Evolutionary conservation across 1,140 invertebrate genomes (phyloP).

Genomic region (Heterodera carotae): DNA sequence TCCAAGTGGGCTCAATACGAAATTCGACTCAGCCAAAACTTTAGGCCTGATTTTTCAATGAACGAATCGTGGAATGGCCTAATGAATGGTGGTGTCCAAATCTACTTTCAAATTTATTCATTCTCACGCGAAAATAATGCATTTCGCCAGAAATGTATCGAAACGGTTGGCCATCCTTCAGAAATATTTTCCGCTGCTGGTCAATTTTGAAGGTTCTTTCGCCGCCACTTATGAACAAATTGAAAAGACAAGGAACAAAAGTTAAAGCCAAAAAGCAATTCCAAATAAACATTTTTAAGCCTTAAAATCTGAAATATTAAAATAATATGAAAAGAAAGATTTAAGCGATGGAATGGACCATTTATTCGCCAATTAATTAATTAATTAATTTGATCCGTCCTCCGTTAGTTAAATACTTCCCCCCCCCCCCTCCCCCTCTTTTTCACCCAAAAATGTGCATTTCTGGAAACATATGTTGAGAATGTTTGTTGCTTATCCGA

Average conservation of each 20-base stretch:
- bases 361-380: not conserved
- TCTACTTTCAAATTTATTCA: too few relatives aligned
- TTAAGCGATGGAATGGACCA: slow-evolving; percentile 7
- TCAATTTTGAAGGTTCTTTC: slow-evolving; percentile 61
- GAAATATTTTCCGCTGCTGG: slow-evolving; percentile 76
- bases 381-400: too few relatives aligned
- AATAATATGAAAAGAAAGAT: slow-evolving; percentile 5
- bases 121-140: slow-evolving; percentile 80
- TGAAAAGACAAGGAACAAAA: not conserved
- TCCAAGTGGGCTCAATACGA: too few relatives aligned
- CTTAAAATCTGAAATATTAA: not conserved
- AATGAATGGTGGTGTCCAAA: too few relatives aligned
- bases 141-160: slow-evolving; percentile 83
- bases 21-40: too few relatives aligned
- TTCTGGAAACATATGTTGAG: too few relatives aligned
- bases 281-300: not conserved
- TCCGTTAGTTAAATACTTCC: too few relatives aligned
- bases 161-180: slow-evolving; percentile 81
- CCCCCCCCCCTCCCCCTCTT: not conserved
- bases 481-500: too few relatives aligned
- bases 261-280: not conserved
- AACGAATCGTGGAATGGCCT: too few relatives aligned
- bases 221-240: not conserved
- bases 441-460: slow-evolving; percentile 7
- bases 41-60: too few relatives aligned